A percentile compares a stretch with the other conserved stretches of the same genome.
These are phyloP conservation scores for Xiphophorus birchmanni DNA, from an alignment of 2,797 vertebrate genomes.

Conservation along the genomic window DNA sequence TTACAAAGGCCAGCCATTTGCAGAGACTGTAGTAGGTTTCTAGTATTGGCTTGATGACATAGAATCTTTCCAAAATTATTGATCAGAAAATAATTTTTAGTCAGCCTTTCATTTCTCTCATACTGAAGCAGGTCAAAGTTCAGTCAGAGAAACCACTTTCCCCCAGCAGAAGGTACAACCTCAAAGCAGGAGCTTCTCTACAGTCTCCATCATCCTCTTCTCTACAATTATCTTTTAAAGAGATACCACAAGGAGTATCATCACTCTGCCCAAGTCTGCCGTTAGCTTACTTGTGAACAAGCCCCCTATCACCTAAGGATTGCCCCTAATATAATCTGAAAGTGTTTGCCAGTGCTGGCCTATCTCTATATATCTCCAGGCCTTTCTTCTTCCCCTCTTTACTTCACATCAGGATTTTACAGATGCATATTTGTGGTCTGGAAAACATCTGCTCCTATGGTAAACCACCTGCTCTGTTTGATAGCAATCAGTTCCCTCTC, in stretches of 20 bases:
- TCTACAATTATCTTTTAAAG: slow-evolving; percentile 66
- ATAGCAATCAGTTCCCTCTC: slow-evolving; percentile 57
- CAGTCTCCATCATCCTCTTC: slow-evolving; percentile 13
- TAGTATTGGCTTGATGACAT: not conserved
- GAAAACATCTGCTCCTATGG: slow-evolving; percentile 68
- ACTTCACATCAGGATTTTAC: slow-evolving; percentile 42
- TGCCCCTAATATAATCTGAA: slow-evolving; percentile 35
- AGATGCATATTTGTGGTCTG: slow-evolving; percentile 59
- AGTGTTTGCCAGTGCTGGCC: slow-evolving; percentile 31
- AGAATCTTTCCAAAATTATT: not conserved
- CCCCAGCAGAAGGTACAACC: slow-evolving; percentile 25
- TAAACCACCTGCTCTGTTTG: slow-evolving; percentile 69
- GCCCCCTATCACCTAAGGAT: slow-evolving; percentile 9
- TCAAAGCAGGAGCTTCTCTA: slow-evolving; percentile 19
- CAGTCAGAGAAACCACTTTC: slow-evolving; percentile 38
- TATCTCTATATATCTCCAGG: slow-evolving; percentile 3
- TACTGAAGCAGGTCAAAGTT: slow-evolving; percentile 22
- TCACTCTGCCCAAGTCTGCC: slow-evolving; percentile 21
- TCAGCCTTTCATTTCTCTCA: slow-evolving; percentile 39
- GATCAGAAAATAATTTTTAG: not conserved
- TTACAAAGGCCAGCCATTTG: too few relatives aligned
- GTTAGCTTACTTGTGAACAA: slow-evolving; percentile 14
- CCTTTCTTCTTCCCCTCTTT: not conserved
- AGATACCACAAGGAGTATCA: slow-evolving; percentile 54
- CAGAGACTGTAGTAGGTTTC: not conserved